These are phyloP conservation scores for Lampropteryx suffumata DNA, from an alignment of 2,888 invertebrate genomes.

Conservation along the genomic window DNA sequence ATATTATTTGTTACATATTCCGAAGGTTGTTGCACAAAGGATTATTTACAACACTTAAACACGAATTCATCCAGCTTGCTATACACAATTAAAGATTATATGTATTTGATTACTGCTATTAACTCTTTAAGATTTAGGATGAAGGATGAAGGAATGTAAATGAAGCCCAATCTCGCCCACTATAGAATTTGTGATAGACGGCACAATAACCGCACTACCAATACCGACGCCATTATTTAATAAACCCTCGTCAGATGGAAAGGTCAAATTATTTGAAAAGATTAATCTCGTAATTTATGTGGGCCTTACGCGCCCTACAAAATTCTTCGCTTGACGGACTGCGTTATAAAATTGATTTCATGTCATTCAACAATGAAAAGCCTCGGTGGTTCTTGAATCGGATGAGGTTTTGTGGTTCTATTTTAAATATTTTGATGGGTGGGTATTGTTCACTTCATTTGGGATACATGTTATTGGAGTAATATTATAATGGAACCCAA, in stretches of 20 bases:
- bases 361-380: slow-evolving; percentile 44
- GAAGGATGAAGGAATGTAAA: slow-evolving; percentile 41
- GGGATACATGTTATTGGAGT: slow-evolving; percentile 4
- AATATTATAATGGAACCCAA: slow-evolving; percentile 40
- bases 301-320: slow-evolving; percentile 68
- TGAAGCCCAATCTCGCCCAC: slow-evolving; percentile 59
- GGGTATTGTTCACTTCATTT: slow-evolving; percentile 31
- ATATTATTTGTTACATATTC: slow-evolving; percentile 27
- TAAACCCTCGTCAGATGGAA: slow-evolving; percentile 82
- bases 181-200: slow-evolving; percentile 76
- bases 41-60: slow-evolving; percentile 11
- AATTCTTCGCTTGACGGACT: slow-evolving; percentile 69
- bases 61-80: slow-evolving; percentile 1
- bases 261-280: slow-evolving; percentile 83
- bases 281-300: slow-evolving; percentile 81
- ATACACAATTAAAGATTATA: slow-evolving; percentile 1
- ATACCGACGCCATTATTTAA: slow-evolving; percentile 79
- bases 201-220: slow-evolving; percentile 77
- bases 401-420: slow-evolving; percentile 31
- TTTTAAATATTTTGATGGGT: slow-evolving; percentile 49
- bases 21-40: slow-evolving; percentile 18
- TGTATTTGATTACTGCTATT: slow-evolving; percentile 3
- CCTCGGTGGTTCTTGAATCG: slow-evolving; percentile 31
- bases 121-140: slow-evolving; percentile 35
- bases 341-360: slow-evolving; percentile 67